Conservation (phyloP, 2,113 vertebrate species). For the Tauraco erythrolophus region DNA sequence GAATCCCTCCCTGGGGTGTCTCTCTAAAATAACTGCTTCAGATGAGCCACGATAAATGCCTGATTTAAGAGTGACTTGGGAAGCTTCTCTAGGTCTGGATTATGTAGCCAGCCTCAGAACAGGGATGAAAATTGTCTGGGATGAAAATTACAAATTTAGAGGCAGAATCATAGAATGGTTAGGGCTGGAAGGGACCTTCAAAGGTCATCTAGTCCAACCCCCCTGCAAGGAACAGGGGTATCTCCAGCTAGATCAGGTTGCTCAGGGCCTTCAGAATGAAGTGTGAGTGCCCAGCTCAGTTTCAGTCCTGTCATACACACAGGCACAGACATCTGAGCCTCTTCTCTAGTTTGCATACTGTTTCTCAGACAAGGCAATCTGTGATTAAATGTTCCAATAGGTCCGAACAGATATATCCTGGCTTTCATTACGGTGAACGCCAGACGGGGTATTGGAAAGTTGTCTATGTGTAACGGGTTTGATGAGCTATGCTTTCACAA, state of each 20-base stretch:
- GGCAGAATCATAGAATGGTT: no score
- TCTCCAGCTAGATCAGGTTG: no score
- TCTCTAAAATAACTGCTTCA: not conserved
- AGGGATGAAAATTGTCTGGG: not conserved
- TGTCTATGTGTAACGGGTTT: not conserved
- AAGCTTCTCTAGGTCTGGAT: not conserved
- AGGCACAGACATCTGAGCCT: accelerated
- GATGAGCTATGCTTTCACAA: not conserved
- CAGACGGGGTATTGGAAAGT: not conserved
- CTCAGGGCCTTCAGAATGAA: no score
- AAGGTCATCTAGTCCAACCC: no score
- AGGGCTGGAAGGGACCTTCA: no score
- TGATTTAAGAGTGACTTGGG: not conserved
- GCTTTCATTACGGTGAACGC: not conserved
- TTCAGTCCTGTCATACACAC: not conserved
- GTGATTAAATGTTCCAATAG: not conserved
- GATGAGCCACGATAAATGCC: not conserved
- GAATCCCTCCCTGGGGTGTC: not conserved
- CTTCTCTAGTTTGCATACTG: not conserved
- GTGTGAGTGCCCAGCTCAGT: not conserved
- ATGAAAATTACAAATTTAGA: not conserved
- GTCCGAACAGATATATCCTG: not conserved
- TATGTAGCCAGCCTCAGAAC: not conserved
- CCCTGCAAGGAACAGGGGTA: no score
- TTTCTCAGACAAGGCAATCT: not conserved